Conservation (phyloP, 2,113 vertebrate genomes). For the Lepidothrix coronata region DNA sequence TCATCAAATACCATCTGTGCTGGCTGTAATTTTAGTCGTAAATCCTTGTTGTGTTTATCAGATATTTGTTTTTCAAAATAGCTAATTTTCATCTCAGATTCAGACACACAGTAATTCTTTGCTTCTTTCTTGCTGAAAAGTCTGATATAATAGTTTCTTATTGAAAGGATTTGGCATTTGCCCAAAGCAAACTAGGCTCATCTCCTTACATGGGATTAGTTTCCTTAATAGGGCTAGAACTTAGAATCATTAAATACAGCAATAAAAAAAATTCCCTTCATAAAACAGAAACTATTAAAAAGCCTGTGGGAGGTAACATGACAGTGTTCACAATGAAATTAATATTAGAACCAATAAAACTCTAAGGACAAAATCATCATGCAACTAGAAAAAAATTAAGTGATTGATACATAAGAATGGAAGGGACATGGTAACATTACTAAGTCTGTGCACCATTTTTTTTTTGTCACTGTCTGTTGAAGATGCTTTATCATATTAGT, state of each 20-base stretch:
- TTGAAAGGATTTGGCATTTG: neutral
- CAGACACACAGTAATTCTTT: constrained; percentile 32
- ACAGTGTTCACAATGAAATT: neutral
- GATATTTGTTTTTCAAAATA: constrained; percentile 52
- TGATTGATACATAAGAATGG: neutral
- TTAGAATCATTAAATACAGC: neutral
- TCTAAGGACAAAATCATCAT: neutral
- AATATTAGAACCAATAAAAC: neutral
- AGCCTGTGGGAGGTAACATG: neutral
- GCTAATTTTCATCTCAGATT: constrained; percentile 59
- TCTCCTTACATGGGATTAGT: neutral
- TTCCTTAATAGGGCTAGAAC: neutral
- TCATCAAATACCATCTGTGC: constrained; percentile 44
- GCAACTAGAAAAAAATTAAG: neutral
- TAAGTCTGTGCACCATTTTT: neutral
- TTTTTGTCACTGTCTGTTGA: neutral
- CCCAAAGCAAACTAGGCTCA: neutral
- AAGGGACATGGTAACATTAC: neutral
- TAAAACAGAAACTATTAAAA: neutral
- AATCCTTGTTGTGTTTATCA: constrained; percentile 51
- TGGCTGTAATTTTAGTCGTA: constrained; percentile 33
- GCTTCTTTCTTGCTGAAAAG: constrained; percentile 45
- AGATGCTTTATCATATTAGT: neutral
- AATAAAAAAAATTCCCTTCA: neutral
- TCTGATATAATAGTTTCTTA: constrained; percentile 2